Evolutionary conservation across 2,797 vertebrate species (phyloP).

Genomic region (Bovichtus diacanthus): DNA sequence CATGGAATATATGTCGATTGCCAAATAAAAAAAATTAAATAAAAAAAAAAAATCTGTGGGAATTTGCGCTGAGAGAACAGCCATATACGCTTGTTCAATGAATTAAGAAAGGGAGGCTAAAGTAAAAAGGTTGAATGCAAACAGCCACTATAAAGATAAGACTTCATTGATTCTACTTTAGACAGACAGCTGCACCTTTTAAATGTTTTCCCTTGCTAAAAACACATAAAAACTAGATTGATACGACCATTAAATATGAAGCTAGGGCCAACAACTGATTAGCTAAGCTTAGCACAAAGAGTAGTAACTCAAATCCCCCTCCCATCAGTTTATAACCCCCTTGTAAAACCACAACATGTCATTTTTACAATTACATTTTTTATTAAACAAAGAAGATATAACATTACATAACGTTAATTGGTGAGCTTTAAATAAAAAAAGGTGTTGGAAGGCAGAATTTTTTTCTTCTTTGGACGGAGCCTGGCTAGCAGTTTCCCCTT

Average conservation of each 20-base stretch:
- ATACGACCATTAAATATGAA: too few relatives aligned
- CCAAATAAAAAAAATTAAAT: not conserved
- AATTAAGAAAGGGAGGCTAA: not conserved
- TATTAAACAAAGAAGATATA: not conserved
- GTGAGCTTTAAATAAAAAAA: too few relatives aligned
- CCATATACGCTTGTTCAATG: not conserved
- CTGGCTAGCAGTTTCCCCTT: not conserved
- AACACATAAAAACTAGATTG: too few relatives aligned
- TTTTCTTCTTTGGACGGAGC: not conserved
- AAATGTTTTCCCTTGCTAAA: not conserved
- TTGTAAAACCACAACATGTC: not conserved
- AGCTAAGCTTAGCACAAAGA: not conserved
- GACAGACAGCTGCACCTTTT: not conserved
- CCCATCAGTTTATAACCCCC: not conserved
- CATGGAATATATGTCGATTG: not conserved
- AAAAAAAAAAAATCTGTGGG: not conserved
- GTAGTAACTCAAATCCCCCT: too few relatives aligned
- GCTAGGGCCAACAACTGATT: not conserved
- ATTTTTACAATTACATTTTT: not conserved
- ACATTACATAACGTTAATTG: not conserved
- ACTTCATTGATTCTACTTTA: not conserved
- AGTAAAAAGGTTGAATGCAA: not conserved
- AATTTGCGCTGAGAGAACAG: not conserved
- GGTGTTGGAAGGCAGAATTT: not conserved
- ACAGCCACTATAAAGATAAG: not conserved